Evolutionary conservation across 1,140 invertebrate species (phyloP).

Genomic region (Drosophila navojoa): DNA sequence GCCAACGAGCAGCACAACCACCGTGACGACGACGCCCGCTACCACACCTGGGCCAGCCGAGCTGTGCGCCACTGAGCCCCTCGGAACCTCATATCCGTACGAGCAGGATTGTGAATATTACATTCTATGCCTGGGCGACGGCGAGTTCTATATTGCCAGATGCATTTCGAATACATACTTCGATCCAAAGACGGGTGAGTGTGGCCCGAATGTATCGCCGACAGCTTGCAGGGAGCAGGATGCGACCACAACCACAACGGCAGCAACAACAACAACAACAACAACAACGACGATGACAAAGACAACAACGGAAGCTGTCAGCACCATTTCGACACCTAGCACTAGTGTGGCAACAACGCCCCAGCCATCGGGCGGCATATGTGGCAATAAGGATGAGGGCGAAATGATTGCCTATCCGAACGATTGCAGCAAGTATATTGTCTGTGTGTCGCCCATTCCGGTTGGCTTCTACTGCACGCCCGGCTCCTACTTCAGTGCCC

Average conservation of each 20-base stretch:
- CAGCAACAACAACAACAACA: slow-evolving; percentile 11
- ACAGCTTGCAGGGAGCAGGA: slow-evolving; percentile 54
- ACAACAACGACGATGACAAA: slow-evolving; percentile 6
- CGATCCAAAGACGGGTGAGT: slow-evolving; percentile 53
- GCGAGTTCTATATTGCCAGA: slow-evolving; percentile 27
- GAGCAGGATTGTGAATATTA: slow-evolving; percentile 56
- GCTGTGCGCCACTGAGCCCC: slow-evolving; percentile 32
- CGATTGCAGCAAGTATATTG: slow-evolving; percentile 74
- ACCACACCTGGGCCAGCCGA: slow-evolving; percentile 51
- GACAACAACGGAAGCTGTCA: slow-evolving; percentile 37
- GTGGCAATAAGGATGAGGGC: slow-evolving; percentile 46
- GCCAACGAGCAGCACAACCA: slow-evolving; percentile 30
- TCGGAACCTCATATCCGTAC: slow-evolving; percentile 49
- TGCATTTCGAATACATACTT: slow-evolving; percentile 57
- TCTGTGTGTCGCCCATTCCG: slow-evolving; percentile 67
- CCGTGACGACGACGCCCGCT: slow-evolving; percentile 7
- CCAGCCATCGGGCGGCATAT: slow-evolving; percentile 43
- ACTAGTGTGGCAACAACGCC: slow-evolving; percentile 28
- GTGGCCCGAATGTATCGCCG: slow-evolving; percentile 59
- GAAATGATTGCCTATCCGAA: slow-evolving; percentile 66
- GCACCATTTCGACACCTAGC: slow-evolving; percentile 26
- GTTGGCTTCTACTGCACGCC: slow-evolving; percentile 65
- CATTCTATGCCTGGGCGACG: slow-evolving; percentile 55
- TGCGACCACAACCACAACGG: slow-evolving; percentile 26
- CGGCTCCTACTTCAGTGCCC: slow-evolving; percentile 54